phyloP scores from a whole-genome alignment of 2,113 vertebrate species.

The Theristicus caerulescens region DNA sequence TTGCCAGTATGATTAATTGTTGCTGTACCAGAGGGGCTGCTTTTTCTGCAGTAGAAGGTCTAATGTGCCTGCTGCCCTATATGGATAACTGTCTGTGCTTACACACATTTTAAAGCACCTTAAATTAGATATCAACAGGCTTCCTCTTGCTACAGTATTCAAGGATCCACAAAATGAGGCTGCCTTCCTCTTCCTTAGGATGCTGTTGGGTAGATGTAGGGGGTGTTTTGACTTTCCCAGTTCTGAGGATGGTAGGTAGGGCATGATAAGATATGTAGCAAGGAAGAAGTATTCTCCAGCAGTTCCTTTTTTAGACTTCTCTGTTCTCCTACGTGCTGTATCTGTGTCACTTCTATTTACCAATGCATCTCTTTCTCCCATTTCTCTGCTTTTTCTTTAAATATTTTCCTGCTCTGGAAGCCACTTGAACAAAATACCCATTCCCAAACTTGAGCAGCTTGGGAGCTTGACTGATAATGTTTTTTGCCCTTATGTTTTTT shows the following conservation, averaged over 20 bases:
- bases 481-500: background rate
- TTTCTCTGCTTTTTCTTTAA: background rate
- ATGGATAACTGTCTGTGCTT: background rate
- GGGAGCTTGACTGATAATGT: background rate
- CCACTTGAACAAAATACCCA: background rate
- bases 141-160: background rate
- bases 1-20: slow-evolving; percentile 30
- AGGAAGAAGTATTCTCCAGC: background rate
- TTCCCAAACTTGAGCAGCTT: background rate
- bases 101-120: background rate
- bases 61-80: background rate
- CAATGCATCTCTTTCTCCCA: background rate
- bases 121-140: background rate
- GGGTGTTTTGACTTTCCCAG: background rate
- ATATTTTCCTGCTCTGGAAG: background rate
- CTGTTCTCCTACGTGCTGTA: background rate
- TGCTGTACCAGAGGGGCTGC: background rate
- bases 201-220: background rate
- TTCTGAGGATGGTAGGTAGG: slow-evolving; percentile 15
- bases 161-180: background rate
- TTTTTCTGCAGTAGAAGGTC: background rate
- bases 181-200: background rate
- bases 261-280: background rate
- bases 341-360: slow-evolving; percentile 36
- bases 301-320: slow-evolving; percentile 49